Percentiles rank a stretch among this genome's conserved stretches.
Evolutionary conservation across 2,888 invertebrate genomes (phyloP).

Genomic region (Hypomecis atomaria): DNA sequence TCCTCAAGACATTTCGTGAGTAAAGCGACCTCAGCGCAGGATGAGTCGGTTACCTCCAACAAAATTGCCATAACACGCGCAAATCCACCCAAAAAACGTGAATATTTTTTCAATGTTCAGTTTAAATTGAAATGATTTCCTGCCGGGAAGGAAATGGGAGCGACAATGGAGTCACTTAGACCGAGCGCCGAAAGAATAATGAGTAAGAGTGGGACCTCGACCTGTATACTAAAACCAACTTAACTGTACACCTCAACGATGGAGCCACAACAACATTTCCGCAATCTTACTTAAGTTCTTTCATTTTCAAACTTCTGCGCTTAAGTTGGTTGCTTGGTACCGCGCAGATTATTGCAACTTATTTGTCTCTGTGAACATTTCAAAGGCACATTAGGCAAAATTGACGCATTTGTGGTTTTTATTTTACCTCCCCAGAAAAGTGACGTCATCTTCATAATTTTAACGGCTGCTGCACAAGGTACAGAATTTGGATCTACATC

Average conservation of each 20-base stretch:
- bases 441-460: slow-evolving; percentile 19
- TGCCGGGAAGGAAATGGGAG: slow-evolving; percentile 73
- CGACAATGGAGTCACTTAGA: slow-evolving; percentile 75
- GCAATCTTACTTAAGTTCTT: background rate
- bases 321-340: slow-evolving; percentile 16
- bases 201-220: slow-evolving; percentile 57
- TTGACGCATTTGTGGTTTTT: slow-evolving; percentile 37
- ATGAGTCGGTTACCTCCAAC: slow-evolving; percentile 17
- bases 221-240: slow-evolving; percentile 47
- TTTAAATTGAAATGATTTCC: slow-evolving; percentile 73
- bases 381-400: slow-evolving; percentile 58
- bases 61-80: slow-evolving; percentile 39
- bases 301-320: background rate
- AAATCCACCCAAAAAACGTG: slow-evolving; percentile 51
- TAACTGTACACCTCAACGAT: background rate
- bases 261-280: background rate
- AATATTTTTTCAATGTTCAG: slow-evolving; percentile 64
- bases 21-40: background rate
- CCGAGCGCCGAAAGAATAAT: slow-evolving; percentile 72
- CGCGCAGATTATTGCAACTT: slow-evolving; percentile 68
- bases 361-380: slow-evolving; percentile 65
- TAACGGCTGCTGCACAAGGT: slow-evolving; percentile 8
- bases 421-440: slow-evolving; percentile 50
- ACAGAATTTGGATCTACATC: slow-evolving; percentile 23
- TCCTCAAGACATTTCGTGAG: slow-evolving; percentile 4